A percentile compares a stretch with the other conserved stretches of the same genome.
These are phyloP conservation scores for Channa maculata DNA, from an alignment of 2,113 vertebrate species.

Conservation along the genomic window DNA sequence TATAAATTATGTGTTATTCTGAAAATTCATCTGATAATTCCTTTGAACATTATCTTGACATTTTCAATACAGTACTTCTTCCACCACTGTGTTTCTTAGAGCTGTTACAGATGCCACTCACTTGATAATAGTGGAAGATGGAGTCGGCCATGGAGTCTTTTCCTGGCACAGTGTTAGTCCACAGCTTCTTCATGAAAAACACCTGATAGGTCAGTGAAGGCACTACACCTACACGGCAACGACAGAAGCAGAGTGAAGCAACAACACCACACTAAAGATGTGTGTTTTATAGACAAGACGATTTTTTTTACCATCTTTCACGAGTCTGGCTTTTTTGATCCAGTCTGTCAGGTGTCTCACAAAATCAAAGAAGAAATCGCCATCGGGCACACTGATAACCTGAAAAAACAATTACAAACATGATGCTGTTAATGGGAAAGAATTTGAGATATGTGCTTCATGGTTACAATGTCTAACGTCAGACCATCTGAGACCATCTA, in stretches of 20 bases:
- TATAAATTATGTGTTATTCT: too few relatives aligned
- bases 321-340: conserved; percentile 96
- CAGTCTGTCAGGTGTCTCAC: conserved; percentile 97
- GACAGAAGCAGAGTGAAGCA: not conserved
- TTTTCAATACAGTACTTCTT: too few relatives aligned
- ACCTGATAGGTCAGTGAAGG: conserved; percentile 98
- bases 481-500: not conserved
- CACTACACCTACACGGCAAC: conserved; percentile 84
- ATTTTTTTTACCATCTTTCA: conserved; percentile 89
- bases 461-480: not conserved
- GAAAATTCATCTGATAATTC: too few relatives aligned
- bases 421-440: not conserved
- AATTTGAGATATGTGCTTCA: too few relatives aligned
- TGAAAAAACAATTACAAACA: conserved; percentile 49
- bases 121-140: conserved; percentile 99
- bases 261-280: not conserved
- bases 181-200: conserved; percentile 99
- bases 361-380: conserved; percentile 99
- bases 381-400: conserved; percentile 98
- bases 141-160: conserved; percentile 97
- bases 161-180: conserved; percentile 93
- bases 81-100: not conserved
- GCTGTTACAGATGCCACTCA: conserved; percentile 45
- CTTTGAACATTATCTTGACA: too few relatives aligned
- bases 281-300: rapidly evolving